Evolutionary conservation across 2,797 vertebrate species (phyloP), one percentile per base, ranked within the genome.

Genomic region (Onychomys leucogaster): DNA sequence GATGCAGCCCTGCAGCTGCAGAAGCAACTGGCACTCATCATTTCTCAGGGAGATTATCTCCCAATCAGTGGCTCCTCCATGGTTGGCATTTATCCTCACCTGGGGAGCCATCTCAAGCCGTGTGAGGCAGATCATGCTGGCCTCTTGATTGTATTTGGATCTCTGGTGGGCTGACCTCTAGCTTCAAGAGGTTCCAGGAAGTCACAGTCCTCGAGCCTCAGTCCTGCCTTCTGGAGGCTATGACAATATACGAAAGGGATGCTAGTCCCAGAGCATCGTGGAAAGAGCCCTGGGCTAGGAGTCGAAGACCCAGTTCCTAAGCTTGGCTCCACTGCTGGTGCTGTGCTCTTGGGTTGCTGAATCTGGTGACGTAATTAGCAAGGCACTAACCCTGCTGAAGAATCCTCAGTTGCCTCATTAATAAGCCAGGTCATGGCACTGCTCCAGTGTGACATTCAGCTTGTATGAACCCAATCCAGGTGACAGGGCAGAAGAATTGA

Each of bases 1-100:
- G 94, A 89, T 77, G 95, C 88, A 81, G 78, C 76, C 37, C 37
- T 12, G 27, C 92, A 96, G 95, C 94, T 95, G 94, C 41, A 0
- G 63, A 34, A 91, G 95, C 86, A 41, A 93, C 84, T 10, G 73
- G 87, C 75, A 4, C 78, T 4, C 17, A 0, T 93, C 87, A 17
- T 29, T 86, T 92, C 88, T 93, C 90, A 37, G 55, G 32, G 65
- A 96, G 93, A 91, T 91, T 5, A 84, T 69, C 77, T 88, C 80
- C 91, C 37, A 1, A 2, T 85, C 83, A 12, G 94, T 8, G 0
- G 87, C 93, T 81, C 92, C 85, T 94, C 0, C 29, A 92, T 82
- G 13, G 67, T 43, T 71, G 80, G 78, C 11, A 0, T 61, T 91
- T 75, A 85, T 82, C 55, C 89, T 91, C 67, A 13, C 75, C 85